Evolutionary conservation across 2,113 vertebrate genomes (phyloP), one percentile per base, ranked within the genome.

Genomic region (Platichthys flesus): DNA sequence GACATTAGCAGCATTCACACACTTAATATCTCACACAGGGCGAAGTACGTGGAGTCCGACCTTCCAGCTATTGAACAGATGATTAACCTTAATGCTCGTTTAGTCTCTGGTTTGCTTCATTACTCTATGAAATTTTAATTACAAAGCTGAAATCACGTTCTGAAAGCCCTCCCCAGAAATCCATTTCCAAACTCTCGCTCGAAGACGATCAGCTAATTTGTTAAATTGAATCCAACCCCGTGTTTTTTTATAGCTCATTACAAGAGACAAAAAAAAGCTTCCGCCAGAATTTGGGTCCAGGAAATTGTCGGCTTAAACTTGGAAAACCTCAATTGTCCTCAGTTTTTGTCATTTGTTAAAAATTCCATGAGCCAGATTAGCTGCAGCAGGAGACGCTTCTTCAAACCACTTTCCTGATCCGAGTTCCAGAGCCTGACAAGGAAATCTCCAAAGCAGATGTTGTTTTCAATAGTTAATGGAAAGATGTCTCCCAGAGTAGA

Each of bases 81-180:
- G 65, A 90, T 90, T 90, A 90, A 87, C 90, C 90, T 91, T 91
- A 85, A 90, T 69, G 79, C 72, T 76, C 83, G 67, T 88, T 91
- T 89, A 89, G 86, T 57, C 62, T 79, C 61, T 71, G 45, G 74
- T 89, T 74, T 42, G 76, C 78, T 83, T 92, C 87, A 89, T 90
- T 87, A 84, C 79, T 81, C 82, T 56, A 89, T 88, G 81, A 86
- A 90, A 89, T 91, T 90, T 81, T 83, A 88, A 92, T 90, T 88
- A 89, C 62, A 78, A 83, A 75, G 59, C 71, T 79, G 68, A 81
- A 84, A 85, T 83, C 71, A 72, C 77, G 58, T 85, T 85, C 65
- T 2, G 0, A 67, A 60, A 87, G 49, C 73, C 65, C 71, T 85
- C 72, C 74, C 70, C 55, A 60, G 75, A 65, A 87, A 83, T 88